phyloP scores from a whole-genome alignment of 2,113 vertebrate species.

The Malurus cyaneus region DNA sequence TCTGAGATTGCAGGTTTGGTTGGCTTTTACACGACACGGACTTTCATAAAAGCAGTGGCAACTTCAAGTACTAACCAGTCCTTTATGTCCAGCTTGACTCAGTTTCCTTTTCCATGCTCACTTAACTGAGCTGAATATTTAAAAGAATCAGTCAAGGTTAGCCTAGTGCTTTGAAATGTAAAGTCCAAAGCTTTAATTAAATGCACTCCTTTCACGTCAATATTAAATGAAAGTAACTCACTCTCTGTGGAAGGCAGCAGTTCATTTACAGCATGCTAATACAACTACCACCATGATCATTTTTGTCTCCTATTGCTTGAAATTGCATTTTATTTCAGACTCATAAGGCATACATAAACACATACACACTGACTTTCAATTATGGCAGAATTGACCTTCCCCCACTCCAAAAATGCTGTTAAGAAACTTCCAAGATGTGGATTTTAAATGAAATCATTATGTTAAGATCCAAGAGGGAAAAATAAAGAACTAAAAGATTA shows the following conservation, averaged over 20 bases:
- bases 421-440: background rate
- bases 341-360: background rate
- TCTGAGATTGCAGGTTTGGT: background rate
- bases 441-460: conserved; percentile 13
- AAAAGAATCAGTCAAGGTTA: background rate
- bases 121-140: background rate
- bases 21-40: background rate
- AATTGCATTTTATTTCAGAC: background rate
- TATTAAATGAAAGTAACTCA: background rate
- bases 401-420: background rate
- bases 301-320: background rate
- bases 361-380: background rate
- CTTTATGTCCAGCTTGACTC: background rate
- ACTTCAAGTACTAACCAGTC: background rate
- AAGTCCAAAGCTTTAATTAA: background rate
- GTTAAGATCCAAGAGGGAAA: background rate
- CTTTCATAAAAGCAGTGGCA: background rate
- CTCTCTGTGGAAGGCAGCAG: background rate
- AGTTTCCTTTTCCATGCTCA: background rate
- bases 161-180: background rate
- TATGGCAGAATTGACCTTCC: background rate
- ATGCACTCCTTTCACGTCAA: background rate
- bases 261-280: background rate
- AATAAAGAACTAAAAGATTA: conserved; percentile 25
- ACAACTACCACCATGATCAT: background rate